phyloP scores from a whole-genome alignment of 1,140 invertebrate species.

The Panagrolaimus sp. region DNA sequence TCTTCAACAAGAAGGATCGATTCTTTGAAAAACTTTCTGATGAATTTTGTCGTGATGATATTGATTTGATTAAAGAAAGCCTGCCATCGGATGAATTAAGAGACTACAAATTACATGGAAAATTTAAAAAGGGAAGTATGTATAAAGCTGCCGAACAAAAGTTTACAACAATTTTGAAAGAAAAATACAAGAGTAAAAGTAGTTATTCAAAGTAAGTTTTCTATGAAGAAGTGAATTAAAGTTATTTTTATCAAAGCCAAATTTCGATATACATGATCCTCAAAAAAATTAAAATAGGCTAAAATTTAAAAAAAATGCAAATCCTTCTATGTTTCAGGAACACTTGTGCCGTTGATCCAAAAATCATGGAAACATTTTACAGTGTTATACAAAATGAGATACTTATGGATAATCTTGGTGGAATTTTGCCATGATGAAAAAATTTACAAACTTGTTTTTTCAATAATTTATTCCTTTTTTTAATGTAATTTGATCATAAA shows the following conservation, averaged over 20 bases:
- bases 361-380: slow-evolving; percentile 7
- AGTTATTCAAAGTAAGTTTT: slow-evolving; percentile 7
- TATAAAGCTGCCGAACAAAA: background rate
- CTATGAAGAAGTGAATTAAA: too few species aligned
- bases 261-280: too few species aligned
- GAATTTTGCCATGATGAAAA: background rate
- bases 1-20: slow-evolving; percentile 13
- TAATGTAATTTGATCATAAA: too few species aligned
- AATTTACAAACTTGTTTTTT: too few species aligned
- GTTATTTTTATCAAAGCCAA: too few species aligned
- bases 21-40: slow-evolving; percentile 9
- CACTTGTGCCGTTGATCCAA: slow-evolving; percentile 9
- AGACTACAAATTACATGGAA: background rate
- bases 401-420: background rate
- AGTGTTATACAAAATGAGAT: slow-evolving; percentile 1
- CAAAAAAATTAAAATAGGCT: too few species aligned
- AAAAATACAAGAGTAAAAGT: background rate
- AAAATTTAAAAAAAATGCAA: too few species aligned
- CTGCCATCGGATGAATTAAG: background rate
- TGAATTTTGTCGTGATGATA: background rate
- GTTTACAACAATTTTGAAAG: background rate
- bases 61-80: background rate
- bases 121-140: background rate
- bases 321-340: too few species aligned
- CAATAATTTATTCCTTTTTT: too few species aligned